phyloP scores from a whole-genome alignment of 2,888 invertebrate species.

The Carpatolechia fugitivella region DNA sequence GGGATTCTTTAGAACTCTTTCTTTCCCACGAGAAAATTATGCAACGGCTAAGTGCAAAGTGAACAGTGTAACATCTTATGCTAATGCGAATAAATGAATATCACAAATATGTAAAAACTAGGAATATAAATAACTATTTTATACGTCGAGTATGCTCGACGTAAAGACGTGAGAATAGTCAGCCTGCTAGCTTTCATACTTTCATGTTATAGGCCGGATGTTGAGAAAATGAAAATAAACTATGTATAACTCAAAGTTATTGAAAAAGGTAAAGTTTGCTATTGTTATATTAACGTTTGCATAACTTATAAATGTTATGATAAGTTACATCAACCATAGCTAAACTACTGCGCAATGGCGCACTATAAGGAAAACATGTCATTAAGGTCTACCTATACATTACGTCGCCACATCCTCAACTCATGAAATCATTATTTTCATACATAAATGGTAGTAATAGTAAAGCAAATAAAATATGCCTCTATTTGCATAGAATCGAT shows the following conservation, averaged over 20 bases:
- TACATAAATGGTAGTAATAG: not conserved
- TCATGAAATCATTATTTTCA: not conserved
- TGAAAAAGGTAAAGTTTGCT: no score
- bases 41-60: slow-evolving; percentile 4
- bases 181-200: not conserved
- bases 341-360: slow-evolving; percentile 2
- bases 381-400: not conserved
- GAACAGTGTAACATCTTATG: slow-evolving; percentile 3
- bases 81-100: slow-evolving; percentile 4
- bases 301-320: no score
- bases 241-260: no score
- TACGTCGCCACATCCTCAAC: not conserved
- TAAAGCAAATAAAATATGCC: not conserved
- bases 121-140: not conserved
- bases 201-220: not conserved
- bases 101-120: not conserved
- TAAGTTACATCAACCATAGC: not conserved
- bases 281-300: not conserved
- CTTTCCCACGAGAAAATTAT: slow-evolving; percentile 13
- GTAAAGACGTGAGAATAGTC: not conserved
- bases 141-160: not conserved
- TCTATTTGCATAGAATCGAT: not conserved
- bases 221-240: not conserved
- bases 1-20: not conserved
- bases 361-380: slow-evolving; percentile 1